Percentiles rank a stretch among this genome's conserved stretches.
Conservation (phyloP, 1,140 invertebrate genomes). For the Heliconius hermathena region DNA sequence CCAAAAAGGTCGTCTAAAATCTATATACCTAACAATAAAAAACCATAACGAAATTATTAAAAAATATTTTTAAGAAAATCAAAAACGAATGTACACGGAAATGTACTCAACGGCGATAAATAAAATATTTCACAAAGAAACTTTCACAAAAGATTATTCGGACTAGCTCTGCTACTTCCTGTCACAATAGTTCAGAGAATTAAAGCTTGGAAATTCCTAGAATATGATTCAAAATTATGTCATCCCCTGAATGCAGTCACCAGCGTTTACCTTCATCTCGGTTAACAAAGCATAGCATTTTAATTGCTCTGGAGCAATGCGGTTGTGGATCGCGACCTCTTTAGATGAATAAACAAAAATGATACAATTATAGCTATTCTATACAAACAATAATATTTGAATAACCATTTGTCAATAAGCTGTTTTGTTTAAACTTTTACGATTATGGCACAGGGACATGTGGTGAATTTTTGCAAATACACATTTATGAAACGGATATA, state of each 20-base stretch:
- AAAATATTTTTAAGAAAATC: background rate
- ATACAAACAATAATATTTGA: background rate
- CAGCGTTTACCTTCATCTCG: background rate
- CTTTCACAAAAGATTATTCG: background rate
- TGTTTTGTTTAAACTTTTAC: background rate
- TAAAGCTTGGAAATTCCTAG: background rate
- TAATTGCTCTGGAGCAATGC: background rate
- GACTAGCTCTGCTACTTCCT: background rate
- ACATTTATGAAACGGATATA: too few species aligned
- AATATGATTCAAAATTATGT: background rate
- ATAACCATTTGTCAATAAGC: background rate
- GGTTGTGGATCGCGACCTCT: background rate
- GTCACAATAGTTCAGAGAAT: background rate
- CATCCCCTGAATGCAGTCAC: background rate
- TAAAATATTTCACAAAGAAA: background rate
- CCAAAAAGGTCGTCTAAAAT: background rate
- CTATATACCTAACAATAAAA: background rate
- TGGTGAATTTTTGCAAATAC: too few species aligned
- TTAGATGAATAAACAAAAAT: background rate
- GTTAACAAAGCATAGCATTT: conserved; percentile 2
- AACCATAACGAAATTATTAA: background rate
- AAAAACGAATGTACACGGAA: background rate
- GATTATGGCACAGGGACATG: too few species aligned
- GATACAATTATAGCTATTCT: conserved; percentile 1
- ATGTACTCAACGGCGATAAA: background rate